These are phyloP conservation scores for Brachionus asplanchnoidis DNA, from an alignment of 1,140 invertebrate species.

Conservation along the genomic window DNA sequence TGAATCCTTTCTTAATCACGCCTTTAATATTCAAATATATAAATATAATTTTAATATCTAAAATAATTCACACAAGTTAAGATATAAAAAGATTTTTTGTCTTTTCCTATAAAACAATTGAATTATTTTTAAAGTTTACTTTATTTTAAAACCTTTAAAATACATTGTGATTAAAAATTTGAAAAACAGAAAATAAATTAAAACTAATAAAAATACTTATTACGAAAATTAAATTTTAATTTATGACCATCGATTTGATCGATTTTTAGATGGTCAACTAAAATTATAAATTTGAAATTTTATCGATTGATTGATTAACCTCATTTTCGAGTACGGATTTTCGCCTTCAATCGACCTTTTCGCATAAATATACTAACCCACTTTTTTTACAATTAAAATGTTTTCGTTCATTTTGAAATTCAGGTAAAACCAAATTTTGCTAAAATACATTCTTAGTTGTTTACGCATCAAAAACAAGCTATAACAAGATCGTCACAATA, in stretches of 20 bases:
- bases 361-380: slow-evolving; percentile 8
- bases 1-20: neutral
- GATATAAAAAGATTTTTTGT: neutral
- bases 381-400: neutral
- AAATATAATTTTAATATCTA: neutral
- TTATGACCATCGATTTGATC: neutral
- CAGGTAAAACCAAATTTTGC: neutral
- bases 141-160: no score
- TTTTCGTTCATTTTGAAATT: slow-evolving; percentile 18
- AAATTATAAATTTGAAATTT: neutral
- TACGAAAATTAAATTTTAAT: neutral
- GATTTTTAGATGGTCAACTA: neutral
- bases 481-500: neutral
- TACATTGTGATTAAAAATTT: neutral
- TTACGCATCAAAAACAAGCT: neutral
- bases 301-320: neutral
- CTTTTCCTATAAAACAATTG: neutral
- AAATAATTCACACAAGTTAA: neutral
- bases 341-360: neutral
- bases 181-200: neutral
- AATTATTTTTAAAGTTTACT: no score
- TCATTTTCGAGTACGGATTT: neutral
- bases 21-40: neutral
- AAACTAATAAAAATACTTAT: neutral
- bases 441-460: neutral